These are phyloP conservation scores for Entomyzon cyanotis DNA, from an alignment of 2,113 vertebrate species.

Conservation along the genomic window DNA sequence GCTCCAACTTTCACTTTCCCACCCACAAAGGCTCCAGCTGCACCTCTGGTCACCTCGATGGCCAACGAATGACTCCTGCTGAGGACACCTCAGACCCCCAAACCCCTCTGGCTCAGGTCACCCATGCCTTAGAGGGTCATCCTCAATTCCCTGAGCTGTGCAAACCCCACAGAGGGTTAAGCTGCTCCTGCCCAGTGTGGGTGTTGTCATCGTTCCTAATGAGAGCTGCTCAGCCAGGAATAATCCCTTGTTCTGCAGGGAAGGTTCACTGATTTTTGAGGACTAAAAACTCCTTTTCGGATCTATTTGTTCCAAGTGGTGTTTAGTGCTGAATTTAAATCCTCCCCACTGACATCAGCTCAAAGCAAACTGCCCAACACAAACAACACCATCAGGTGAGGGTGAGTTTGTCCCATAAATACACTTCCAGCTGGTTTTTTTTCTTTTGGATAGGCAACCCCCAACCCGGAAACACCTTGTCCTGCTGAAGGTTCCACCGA, in stretches of 20 bases:
- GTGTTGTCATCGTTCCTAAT: not conserved
- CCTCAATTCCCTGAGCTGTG: not conserved
- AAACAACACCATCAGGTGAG: not conserved
- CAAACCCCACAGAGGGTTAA: not conserved
- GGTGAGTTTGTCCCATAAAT: not conserved
- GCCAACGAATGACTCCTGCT: not conserved
- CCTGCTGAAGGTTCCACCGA: not conserved
- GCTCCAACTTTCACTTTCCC: not conserved
- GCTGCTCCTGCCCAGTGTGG: not conserved
- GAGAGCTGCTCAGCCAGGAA: not conserved
- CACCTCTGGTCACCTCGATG: fast-evolving
- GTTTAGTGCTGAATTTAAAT: not conserved
- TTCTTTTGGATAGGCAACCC: not conserved
- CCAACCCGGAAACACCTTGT: not conserved
- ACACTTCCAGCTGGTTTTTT: not conserved
- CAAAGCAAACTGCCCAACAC: not conserved
- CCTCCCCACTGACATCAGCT: not conserved
- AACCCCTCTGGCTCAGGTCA: not conserved
- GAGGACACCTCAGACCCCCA: not conserved
- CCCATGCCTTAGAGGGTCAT: not conserved
- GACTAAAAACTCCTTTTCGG: not conserved
- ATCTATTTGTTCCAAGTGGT: not conserved
- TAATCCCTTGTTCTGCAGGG: not conserved
- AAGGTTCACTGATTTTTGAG: not conserved
- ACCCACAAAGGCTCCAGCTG: not conserved